phyloP scores from a whole-genome alignment of 2,797 vertebrate species.

The Dryobates pubescens region DNA sequence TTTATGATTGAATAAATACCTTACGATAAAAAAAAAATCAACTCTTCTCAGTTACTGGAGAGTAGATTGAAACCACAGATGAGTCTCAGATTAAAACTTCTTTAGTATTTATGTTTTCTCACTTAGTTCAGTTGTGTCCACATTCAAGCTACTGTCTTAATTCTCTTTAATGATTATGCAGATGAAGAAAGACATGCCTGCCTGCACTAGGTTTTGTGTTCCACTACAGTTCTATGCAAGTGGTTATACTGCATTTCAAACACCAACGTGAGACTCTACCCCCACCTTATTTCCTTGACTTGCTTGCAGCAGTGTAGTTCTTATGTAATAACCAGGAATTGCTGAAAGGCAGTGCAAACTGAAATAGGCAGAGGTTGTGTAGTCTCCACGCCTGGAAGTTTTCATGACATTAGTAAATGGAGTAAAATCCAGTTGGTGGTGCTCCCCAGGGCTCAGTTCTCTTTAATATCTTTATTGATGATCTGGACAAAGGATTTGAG shows the following conservation, averaged over 20 bases:
- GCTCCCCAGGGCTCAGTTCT: no score
- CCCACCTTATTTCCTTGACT: background rate
- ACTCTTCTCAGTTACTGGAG: background rate
- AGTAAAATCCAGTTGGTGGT: no score
- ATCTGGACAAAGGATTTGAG: no score
- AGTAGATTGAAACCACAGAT: background rate
- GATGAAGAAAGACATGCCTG: background rate
- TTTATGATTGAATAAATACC: background rate
- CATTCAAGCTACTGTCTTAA: background rate
- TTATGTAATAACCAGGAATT: background rate
- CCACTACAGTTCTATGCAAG: background rate
- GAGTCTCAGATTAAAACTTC: background rate
- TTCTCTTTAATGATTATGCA: background rate
- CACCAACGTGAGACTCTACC: background rate
- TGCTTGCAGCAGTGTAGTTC: background rate
- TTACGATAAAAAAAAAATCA: background rate
- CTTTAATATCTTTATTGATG: no score
- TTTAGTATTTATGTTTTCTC: background rate
- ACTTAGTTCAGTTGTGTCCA: background rate
- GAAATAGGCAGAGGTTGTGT: background rate
- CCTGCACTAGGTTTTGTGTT: background rate
- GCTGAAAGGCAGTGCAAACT: background rate
- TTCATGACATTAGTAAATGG: background rate
- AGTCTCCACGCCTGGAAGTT: background rate
- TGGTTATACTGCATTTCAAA: background rate